Evolutionary conservation across 2,113 vertebrate species (phyloP).

Genomic region (Poicephalus gulielmi): DNA sequence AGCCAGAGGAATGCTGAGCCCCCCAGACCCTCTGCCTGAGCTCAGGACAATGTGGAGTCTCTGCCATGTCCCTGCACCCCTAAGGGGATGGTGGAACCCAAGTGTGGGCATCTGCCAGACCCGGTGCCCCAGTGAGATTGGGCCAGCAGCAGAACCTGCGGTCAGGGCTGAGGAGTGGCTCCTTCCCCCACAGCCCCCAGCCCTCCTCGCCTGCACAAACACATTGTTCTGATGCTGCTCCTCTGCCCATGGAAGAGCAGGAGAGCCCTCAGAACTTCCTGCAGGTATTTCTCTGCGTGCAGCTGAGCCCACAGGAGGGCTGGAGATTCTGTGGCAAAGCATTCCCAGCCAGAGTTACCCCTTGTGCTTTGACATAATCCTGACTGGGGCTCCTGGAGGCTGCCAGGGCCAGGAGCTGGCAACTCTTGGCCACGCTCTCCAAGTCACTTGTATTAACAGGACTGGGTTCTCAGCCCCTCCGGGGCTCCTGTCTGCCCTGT

Average conservation of each 20-base stretch:
- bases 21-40: too few species aligned
- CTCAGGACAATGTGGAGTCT: rapidly evolving
- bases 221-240: not conserved
- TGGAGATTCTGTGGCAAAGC: not conserved
- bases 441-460: rapidly evolving
- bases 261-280: not conserved
- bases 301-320: not conserved
- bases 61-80: not conserved
- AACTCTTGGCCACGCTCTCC: not conserved
- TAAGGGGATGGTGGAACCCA: rapidly evolving
- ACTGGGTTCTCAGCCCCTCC: not conserved
- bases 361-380: not conserved
- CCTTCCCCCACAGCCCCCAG: not conserved
- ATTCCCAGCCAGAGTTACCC: not conserved
- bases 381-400: not conserved
- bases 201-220: not conserved
- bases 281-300: not conserved
- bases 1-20: not conserved
- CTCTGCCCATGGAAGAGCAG: not conserved
- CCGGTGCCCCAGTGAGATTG: rapidly evolving
- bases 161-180: not conserved
- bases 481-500: not conserved
- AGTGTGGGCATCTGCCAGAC: not conserved
- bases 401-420: not conserved
- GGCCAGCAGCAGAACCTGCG: rapidly evolving